A percentile compares a stretch with the other conserved stretches of the same genome.
These are phyloP conservation scores for Pseudomyrmex dendroicus DNA, from an alignment of 1,140 invertebrate species.

Conservation along the genomic window DNA sequence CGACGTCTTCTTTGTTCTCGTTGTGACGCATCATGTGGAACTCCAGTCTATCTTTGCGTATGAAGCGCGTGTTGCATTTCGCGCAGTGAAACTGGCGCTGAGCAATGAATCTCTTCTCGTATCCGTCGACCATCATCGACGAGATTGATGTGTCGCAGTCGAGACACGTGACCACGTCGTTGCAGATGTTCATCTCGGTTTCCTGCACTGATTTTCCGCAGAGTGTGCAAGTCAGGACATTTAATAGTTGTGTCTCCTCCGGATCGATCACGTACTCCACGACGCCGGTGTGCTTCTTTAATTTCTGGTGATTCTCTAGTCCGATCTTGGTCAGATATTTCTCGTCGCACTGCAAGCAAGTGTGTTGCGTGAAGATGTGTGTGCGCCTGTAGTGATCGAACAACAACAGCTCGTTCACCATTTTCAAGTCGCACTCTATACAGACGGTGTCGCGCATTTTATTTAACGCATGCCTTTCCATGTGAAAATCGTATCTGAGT, in stretches of 20 bases:
- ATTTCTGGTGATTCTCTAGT: too few relatives aligned
- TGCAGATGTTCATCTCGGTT: constrained; percentile 65
- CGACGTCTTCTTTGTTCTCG: constrained; percentile 72
- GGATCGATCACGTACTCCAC: not conserved
- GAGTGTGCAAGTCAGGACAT: constrained; percentile 63
- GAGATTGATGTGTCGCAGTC: constrained; percentile 62
- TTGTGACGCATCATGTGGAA: constrained; percentile 74
- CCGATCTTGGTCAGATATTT: too few relatives aligned
- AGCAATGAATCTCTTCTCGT: constrained; percentile 65
- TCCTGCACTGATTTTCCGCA: constrained; percentile 65
- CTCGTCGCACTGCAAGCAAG: too few relatives aligned
- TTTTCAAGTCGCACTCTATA: too few relatives aligned
- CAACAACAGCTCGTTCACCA: too few relatives aligned
- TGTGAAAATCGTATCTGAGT: too few relatives aligned
- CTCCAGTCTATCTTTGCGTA: constrained; percentile 71
- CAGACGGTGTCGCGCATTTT: too few relatives aligned
- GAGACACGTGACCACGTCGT: constrained; percentile 64
- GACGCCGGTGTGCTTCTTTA: not conserved
- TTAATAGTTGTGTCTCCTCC: not conserved
- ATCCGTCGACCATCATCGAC: constrained; percentile 68
- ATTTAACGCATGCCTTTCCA: too few relatives aligned
- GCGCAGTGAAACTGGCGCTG: constrained; percentile 72
- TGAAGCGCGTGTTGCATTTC: constrained; percentile 71
- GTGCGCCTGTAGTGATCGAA: too few relatives aligned
- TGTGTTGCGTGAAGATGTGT: too few relatives aligned